Percentiles rank a stretch among this genome's conserved stretches.
phyloP scores from a whole-genome alignment of 2,797 vertebrate species.

The Spheniscus humboldti region DNA sequence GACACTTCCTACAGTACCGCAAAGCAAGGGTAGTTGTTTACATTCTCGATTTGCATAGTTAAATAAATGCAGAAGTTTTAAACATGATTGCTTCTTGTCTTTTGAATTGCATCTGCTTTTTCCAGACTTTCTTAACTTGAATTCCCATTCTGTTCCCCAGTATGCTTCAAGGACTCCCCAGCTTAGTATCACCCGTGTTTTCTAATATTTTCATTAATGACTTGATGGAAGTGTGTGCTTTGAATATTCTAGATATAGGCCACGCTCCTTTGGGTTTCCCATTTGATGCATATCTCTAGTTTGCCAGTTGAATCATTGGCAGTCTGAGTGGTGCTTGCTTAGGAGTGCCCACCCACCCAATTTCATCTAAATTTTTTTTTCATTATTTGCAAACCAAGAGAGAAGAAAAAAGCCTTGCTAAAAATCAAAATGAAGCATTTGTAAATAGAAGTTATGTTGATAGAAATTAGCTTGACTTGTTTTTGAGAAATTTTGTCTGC shows the following conservation, averaged over 20 bases:
- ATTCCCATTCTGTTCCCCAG: not conserved
- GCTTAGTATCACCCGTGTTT: not conserved
- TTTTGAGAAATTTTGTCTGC: not conserved
- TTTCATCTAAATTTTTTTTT: not conserved
- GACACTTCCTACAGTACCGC: not conserved
- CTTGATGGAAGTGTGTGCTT: not conserved
- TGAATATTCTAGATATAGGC: not conserved
- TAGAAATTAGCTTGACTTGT: not conserved
- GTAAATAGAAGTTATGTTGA: not conserved
- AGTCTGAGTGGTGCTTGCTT: not conserved
- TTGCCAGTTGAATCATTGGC: not conserved
- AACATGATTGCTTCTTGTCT: not conserved
- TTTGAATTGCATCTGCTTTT: not conserved
- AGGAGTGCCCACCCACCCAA: not conserved
- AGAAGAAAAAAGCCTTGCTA: not conserved
- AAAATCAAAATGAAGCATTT: not conserved
- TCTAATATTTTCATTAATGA: not conserved
- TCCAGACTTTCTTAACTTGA: not conserved
- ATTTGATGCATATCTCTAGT: not conserved
- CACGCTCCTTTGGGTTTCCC: not conserved
- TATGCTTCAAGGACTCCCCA: not conserved
- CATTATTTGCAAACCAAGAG: not conserved
- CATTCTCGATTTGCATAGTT: not conserved
- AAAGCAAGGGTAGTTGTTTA: not conserved
- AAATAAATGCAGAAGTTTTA: not conserved